These are phyloP conservation scores for Pollenia labialis DNA, from an alignment of 2,888 invertebrate species.

Conservation along the genomic window DNA sequence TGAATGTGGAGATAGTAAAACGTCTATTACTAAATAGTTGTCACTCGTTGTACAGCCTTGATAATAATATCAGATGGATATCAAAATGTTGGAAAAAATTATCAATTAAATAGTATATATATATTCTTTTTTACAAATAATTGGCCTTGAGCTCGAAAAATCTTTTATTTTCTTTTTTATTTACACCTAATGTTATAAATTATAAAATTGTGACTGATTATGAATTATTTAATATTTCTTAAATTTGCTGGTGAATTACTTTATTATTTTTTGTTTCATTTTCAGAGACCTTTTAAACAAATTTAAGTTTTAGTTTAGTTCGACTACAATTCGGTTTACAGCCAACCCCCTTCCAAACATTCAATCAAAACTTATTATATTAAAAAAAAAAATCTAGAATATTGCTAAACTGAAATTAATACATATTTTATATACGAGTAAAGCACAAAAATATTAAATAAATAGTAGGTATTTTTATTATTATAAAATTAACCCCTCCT, in stretches of 20 bases:
- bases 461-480: too few species aligned
- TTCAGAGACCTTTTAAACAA: slow-evolving; percentile 17
- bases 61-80: too few species aligned
- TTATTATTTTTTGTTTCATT: slow-evolving; percentile 3
- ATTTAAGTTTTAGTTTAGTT: neutral
- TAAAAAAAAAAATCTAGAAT: neutral
- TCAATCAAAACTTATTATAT: neutral
- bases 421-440: too few species aligned
- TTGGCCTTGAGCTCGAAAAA: neutral
- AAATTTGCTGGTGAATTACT: neutral
- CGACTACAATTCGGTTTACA: slow-evolving; percentile 6
- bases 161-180: neutral
- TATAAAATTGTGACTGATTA: slow-evolving; percentile 35
- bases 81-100: too few species aligned
- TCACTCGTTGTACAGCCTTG: too few species aligned
- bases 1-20: too few species aligned
- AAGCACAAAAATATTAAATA: too few species aligned
- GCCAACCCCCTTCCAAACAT: neutral
- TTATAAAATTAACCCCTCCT: too few species aligned
- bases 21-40: too few species aligned
- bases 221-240: slow-evolving; percentile 8
- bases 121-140: too few species aligned
- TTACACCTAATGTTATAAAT: neutral
- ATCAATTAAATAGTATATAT: too few species aligned
- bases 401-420: neutral